Conservation (phyloP, 2,888 invertebrate species). For the Dasypogon diadema region DNA sequence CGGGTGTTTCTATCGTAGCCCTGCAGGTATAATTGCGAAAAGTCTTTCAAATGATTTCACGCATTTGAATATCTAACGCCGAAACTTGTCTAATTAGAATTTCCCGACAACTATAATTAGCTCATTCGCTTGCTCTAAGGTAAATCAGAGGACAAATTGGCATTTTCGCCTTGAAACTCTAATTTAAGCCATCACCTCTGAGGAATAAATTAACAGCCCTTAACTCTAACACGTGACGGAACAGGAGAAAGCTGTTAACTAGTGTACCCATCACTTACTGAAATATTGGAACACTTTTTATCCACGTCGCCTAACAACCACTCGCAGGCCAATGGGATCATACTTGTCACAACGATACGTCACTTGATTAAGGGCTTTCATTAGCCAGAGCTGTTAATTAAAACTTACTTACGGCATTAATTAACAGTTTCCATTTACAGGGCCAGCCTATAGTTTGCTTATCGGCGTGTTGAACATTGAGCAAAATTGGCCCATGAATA, state of each 20-base stretch:
- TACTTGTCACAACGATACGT: constrained; percentile 24
- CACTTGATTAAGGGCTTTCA: constrained; percentile 20
- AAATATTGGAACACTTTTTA: constrained; percentile 3
- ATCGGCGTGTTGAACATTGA: not conserved
- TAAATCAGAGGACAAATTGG: not conserved
- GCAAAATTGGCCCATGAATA: constrained; percentile 45
- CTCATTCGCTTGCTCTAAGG: too few species aligned
- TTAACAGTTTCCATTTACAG: constrained; percentile 46
- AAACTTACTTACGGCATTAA: constrained; percentile 44
- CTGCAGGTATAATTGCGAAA: too few species aligned
- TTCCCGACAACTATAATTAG: too few species aligned
- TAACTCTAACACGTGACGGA: not conserved
- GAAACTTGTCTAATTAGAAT: too few species aligned
- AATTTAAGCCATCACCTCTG: constrained; percentile 25
- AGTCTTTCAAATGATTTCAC: too few species aligned
- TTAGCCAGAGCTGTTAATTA: constrained; percentile 45
- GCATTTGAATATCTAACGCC: too few species aligned
- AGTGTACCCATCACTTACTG: not conserved
- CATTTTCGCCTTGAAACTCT: constrained; percentile 17
- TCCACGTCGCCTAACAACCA: constrained; percentile 5
- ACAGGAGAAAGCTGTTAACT: not conserved
- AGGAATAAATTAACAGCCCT: constrained; percentile 24
- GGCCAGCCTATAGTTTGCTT: constrained; percentile 1
- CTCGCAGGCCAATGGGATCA: constrained; percentile 22
- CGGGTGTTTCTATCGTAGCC: too few species aligned